Conservation (phyloP, 2,888 invertebrate species). For the Ormyrus thymus region DNA sequence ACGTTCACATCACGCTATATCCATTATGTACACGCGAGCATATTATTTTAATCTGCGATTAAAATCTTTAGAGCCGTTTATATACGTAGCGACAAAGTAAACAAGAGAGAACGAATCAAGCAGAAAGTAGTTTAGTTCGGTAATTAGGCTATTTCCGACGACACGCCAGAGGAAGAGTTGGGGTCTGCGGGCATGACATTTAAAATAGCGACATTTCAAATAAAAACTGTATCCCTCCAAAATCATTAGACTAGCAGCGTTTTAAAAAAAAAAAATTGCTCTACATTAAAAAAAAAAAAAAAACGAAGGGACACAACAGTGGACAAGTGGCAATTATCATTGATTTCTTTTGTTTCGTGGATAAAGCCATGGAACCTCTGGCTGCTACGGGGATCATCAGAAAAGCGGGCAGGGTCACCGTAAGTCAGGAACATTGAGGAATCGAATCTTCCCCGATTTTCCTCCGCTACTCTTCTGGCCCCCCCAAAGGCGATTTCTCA, state of each 20-base stretch:
- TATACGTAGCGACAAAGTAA: conserved; percentile 33
- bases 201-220: too few species aligned
- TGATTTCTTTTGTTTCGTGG: conserved; percentile 54
- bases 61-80: conserved; percentile 25
- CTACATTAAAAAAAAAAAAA: neutral
- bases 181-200: conserved; percentile 1
- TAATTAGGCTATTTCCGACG: neutral
- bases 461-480: conserved; percentile 53
- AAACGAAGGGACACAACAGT: neutral
- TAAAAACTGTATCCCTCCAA: neutral
- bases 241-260: neutral
- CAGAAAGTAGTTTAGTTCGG: conserved; percentile 1
- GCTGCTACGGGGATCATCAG: conserved; percentile 74
- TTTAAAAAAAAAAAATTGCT: conserved; percentile 14
- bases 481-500: conserved; percentile 14
- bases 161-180: conserved; percentile 44
- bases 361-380: conserved; percentile 68
- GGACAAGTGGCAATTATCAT: conserved; percentile 36
- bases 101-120: neutral
- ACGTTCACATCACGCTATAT: conserved; percentile 11
- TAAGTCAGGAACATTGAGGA: conserved; percentile 66
- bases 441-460: conserved; percentile 63
- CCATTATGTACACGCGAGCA: conserved; percentile 20
- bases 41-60: conserved; percentile 17
- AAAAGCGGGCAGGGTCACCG: conserved; percentile 70